phyloP scores from a whole-genome alignment of 2,888 invertebrate genomes.

The Eulithis prunata region DNA sequence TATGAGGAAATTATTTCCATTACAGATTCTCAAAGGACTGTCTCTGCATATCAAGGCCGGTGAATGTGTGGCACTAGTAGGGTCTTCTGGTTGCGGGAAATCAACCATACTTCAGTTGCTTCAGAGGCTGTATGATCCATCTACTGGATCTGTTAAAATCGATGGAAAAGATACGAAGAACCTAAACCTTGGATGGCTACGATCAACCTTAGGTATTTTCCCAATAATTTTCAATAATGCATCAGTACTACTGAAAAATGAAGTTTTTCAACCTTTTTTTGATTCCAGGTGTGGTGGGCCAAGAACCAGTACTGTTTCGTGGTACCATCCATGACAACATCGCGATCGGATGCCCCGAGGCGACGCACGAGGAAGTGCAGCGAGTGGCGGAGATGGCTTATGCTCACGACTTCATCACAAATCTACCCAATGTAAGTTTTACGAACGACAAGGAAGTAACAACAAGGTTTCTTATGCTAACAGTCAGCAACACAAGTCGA shows the following conservation, averaged over 20 bases:
- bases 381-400: slow-evolving; percentile 89
- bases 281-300: slow-evolving; percentile 89
- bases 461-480: background rate
- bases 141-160: slow-evolving; percentile 82
- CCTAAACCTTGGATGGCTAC: slow-evolving; percentile 89
- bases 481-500: too few species aligned
- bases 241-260: background rate
- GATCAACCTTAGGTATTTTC: slow-evolving; percentile 69
- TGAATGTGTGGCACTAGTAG: slow-evolving; percentile 89
- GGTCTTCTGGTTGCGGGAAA: slow-evolving; percentile 92
- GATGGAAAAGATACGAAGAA: slow-evolving; percentile 87
- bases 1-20: background rate
- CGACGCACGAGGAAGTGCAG: slow-evolving; percentile 88
- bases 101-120: slow-evolving; percentile 91
- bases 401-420: slow-evolving; percentile 90
- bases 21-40: slow-evolving; percentile 87
- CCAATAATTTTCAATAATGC: background rate
- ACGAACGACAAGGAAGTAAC: background rate
- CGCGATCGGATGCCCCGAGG: slow-evolving; percentile 88
- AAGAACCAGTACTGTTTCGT: slow-evolving; percentile 94
- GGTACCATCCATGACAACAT: slow-evolving; percentile 89
- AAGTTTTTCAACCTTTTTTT: background rate
- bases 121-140: slow-evolving; percentile 89
- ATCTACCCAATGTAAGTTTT: slow-evolving; percentile 86
- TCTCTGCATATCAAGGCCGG: slow-evolving; percentile 86